phyloP scores from a whole-genome alignment of 37 sponge, comb jelly and placozoan genomes.

The Chondrosia reniformis region DNA sequence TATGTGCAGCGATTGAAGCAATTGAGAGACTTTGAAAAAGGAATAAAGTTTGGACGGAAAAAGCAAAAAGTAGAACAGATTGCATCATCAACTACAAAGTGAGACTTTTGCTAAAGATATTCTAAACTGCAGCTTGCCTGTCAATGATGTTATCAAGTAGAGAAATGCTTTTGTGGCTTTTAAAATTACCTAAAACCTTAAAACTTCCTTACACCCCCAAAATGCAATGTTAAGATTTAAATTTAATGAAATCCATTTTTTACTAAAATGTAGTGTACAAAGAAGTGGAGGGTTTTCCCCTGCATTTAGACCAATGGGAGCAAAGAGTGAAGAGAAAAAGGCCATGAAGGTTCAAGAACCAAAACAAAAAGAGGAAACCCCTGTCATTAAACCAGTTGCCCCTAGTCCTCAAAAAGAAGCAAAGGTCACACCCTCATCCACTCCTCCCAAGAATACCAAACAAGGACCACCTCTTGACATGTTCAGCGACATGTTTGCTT shows the following conservation, averaged over 20 bases:
- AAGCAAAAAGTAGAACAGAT: too few species aligned
- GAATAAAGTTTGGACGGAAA: constrained; percentile 47
- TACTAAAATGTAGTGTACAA: neutral
- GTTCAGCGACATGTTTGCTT: constrained; percentile 23
- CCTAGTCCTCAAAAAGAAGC: too few species aligned
- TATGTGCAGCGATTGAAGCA: constrained; percentile 57
- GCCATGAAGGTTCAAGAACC: too few species aligned
- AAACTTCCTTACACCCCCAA: neutral
- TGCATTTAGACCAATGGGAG: constrained; percentile 10
- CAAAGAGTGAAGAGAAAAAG: neutral
- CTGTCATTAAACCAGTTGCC: too few species aligned
- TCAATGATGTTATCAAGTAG: neutral
- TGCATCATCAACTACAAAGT: too few species aligned
- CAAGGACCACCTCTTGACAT: neutral
- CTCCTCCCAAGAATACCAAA: neutral
- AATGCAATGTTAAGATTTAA: neutral
- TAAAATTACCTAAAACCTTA: neutral
- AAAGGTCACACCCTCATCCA: neutral
- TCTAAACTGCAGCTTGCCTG: neutral
- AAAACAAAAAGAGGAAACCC: neutral
- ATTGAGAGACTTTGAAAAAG: constrained; percentile 55
- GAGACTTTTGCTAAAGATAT: too few species aligned
- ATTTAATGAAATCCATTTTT: too few species aligned
- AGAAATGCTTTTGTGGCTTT: neutral
- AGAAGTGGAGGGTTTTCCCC: constrained; percentile 15